These are phyloP conservation scores for Ursus arctos DNA, from an alignment of 2,113 vertebrate genomes.

Conservation along the genomic window DNA sequence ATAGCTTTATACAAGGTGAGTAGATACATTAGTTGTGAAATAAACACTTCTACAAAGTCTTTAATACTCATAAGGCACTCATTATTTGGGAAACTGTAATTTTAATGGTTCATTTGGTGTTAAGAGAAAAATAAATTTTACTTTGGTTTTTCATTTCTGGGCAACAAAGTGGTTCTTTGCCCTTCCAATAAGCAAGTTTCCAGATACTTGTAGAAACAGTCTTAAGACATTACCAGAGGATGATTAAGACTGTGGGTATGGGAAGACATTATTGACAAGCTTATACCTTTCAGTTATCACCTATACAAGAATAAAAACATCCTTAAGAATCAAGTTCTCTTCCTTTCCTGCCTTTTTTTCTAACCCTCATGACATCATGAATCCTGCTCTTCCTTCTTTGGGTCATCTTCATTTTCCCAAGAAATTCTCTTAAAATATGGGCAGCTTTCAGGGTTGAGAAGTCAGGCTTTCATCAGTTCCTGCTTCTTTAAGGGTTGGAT, in stretches of 20 bases:
- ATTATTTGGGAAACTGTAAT: neutral
- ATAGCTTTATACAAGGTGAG: neutral
- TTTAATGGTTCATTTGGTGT: neutral
- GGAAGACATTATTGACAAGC: neutral
- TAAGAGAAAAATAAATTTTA: conserved; percentile 28
- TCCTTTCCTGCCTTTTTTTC: neutral
- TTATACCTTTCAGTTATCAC: neutral
- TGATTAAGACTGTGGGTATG: neutral
- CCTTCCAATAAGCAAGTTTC: neutral
- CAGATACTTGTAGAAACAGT: neutral
- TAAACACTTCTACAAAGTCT: neutral
- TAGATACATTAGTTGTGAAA: neutral
- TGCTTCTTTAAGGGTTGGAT: neutral
- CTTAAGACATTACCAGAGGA: neutral
- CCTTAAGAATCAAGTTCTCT: neutral
- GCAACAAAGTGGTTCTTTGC: neutral
- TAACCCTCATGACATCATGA: neutral
- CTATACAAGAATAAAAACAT: neutral
- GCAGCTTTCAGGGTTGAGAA: neutral
- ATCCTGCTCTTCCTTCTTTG: neutral
- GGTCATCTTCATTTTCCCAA: neutral
- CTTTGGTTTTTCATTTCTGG: neutral
- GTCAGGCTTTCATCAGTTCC: neutral
- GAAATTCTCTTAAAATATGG: neutral
- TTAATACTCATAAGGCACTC: neutral